Conservation (phyloP, 2,113 vertebrate species). For the Dicerorhinus sumatrensis region DNA sequence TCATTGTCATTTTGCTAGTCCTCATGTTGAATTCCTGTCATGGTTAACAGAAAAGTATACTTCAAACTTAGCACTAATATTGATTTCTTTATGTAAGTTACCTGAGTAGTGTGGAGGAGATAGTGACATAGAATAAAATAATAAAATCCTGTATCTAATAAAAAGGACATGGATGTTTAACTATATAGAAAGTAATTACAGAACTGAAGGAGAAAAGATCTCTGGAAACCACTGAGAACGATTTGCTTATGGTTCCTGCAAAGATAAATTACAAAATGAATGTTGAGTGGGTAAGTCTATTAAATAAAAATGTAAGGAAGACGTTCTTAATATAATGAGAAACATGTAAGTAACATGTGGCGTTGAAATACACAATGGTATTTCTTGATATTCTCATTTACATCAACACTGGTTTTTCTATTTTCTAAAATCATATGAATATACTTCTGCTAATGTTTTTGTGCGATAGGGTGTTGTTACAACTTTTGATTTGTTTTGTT, state of each 20-base stretch:
- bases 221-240: background rate
- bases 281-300: background rate
- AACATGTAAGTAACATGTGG: background rate
- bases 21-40: background rate
- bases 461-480: background rate
- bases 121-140: background rate
- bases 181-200: background rate
- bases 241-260: constrained; percentile 20
- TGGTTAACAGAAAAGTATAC: constrained; percentile 20
- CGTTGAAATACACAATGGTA: background rate
- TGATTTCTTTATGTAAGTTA: constrained; percentile 59
- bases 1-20: constrained; percentile 41
- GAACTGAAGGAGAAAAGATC: background rate
- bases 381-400: background rate
- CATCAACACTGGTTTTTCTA: background rate
- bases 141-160: background rate
- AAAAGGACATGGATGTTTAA: background rate
- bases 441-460: background rate
- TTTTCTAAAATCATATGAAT: background rate
- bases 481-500: background rate
- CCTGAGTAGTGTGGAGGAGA: background rate
- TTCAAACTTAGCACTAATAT: constrained; percentile 3
- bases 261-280: constrained; percentile 39
- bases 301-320: background rate
- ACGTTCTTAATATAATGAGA: constrained; percentile 38